phyloP scores from a whole-genome alignment of 2,113 vertebrate genomes.

The Podiceps cristatus region DNA sequence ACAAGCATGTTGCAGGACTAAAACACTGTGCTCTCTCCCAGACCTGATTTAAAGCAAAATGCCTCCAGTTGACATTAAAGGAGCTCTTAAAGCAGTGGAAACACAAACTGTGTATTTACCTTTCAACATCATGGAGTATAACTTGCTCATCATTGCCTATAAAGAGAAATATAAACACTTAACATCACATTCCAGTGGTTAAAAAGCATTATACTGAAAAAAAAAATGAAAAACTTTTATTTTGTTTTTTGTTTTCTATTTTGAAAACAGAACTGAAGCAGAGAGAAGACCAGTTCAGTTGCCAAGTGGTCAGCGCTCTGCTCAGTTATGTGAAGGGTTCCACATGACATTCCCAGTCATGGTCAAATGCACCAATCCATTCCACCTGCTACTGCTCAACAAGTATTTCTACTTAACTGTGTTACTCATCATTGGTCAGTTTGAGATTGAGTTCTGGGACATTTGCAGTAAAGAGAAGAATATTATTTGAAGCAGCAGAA shows the following conservation, averaged over 20 bases:
- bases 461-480: not conserved
- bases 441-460: not conserved
- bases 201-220: not conserved
- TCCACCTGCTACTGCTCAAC: not conserved
- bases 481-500: not conserved
- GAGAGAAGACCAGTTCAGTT: not conserved
- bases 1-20: not conserved
- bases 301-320: not conserved
- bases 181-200: not conserved
- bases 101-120: slow-evolving; percentile 78
- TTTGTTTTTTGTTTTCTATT: not conserved
- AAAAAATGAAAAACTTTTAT: not conserved
- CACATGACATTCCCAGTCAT: not conserved
- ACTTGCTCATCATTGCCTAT: slow-evolving; percentile 98
- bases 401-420: not conserved
- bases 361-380: not conserved
- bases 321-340: not conserved
- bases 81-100: not conserved
- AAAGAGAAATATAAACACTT: slow-evolving; percentile 63
- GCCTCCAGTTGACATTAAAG: not conserved
- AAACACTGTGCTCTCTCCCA: not conserved
- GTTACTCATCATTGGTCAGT: not conserved
- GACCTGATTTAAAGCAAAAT: not conserved
- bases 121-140: slow-evolving; percentile 97
- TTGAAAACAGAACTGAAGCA: not conserved